Base-by-base conservation (phyloP, 2,888 invertebrate species). In the Pecten maximus region DNA sequence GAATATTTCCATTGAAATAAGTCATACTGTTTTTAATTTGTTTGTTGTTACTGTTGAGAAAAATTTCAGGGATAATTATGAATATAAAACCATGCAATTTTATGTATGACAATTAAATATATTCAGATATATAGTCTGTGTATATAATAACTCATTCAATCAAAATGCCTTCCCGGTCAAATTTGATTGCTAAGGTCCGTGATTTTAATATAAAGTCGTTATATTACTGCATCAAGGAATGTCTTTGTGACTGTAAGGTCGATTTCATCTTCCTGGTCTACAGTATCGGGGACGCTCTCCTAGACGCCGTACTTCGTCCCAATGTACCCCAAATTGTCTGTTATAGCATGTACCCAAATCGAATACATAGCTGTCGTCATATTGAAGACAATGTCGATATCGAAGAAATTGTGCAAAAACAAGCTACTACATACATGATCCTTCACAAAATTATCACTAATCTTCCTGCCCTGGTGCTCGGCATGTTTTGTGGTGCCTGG, bases 401-500 rank as follows among this genome's bases (percentile, higher is more conserved):
- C 16, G 96, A 96, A 92, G 93, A 95, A 60, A 91, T 92, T 12
- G 94, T 96, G 0, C 96, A 96, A 90, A 92, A 91, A 74, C 89
- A 93, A 50, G 94, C 96, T 0, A 95, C 96, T 19, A 93, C 91
- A n/a, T 96, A 96, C 91, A 92, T 96, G 87, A 95, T 96, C 86
- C 92, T 93, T 40, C 95, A 96, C 91, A 94, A 95, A 90, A 91
- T 96, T 8, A 92, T 96, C 28, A 93, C 96, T 10, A 96, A 96
- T 91, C 88, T 95, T 15, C 96, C 96, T 15, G 96, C 96, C 12
- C 91, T 96, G 28, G 91, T 96, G 54, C 93, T 96, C 16, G 95
- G 96, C 40, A 92, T 96, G 88, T 95, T 96, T 91, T 96, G 96
- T 91, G 96, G 96, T 3, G 96, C 96, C 0, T 96, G 96, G 96